Evolutionary conservation across 2,888 invertebrate genomes (phyloP).

Genomic region (Invenusta paracnida): DNA sequence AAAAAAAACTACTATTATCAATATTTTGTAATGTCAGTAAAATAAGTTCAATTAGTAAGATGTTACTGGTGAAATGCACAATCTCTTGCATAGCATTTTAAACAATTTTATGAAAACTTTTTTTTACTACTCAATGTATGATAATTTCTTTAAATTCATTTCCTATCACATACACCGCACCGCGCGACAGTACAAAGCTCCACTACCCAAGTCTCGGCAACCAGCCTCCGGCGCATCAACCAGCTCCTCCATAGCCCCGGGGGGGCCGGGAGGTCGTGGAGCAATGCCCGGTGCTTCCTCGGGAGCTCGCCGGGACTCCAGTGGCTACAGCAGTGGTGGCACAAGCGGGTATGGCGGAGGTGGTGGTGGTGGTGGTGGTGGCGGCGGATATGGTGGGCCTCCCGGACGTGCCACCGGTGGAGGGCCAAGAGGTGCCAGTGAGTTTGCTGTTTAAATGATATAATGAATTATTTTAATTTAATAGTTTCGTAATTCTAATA

Average conservation of each 20-base stretch:
- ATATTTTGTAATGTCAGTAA: no score
- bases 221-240: background rate
- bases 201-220: background rate
- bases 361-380: background rate
- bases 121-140: no score
- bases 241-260: background rate
- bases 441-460: no score
- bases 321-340: background rate
- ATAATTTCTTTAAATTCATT: no score
- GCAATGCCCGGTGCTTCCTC: background rate
- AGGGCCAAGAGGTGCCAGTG: background rate
- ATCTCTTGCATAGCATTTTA: no score
- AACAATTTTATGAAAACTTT: no score
- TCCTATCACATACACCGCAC: no score
- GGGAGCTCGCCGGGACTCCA: background rate
- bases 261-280: background rate
- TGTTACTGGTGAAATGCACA: no score
- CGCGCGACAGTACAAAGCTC: slow-evolving; percentile 7
- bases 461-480: no score
- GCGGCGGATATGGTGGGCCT: background rate
- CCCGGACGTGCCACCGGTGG: background rate
- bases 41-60: no score
- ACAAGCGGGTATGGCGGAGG: background rate
- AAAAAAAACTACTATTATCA: no score
- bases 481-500: no score